These are phyloP conservation scores for Drosophila jambulina DNA, from an alignment of 1,140 invertebrate genomes.

Conservation along the genomic window DNA sequence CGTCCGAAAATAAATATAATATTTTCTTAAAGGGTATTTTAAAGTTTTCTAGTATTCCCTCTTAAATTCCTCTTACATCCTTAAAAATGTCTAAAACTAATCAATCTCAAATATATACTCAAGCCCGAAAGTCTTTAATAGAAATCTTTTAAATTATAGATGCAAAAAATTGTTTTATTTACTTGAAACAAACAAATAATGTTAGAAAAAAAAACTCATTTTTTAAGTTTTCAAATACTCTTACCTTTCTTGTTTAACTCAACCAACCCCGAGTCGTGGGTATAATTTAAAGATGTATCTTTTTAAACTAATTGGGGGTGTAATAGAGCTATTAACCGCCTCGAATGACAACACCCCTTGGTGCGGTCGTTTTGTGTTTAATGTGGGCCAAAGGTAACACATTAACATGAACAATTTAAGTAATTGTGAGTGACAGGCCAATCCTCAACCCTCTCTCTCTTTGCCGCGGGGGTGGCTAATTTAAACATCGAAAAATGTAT, in stretches of 20 bases:
- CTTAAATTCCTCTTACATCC: neutral
- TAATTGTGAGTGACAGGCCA: conserved; percentile 42
- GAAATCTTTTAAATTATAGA: neutral
- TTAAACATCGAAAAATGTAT: conserved; percentile 62
- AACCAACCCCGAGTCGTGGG: neutral
- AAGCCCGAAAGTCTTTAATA: neutral
- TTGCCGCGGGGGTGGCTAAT: conserved; percentile 37
- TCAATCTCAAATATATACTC: neutral
- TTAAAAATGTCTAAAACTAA: neutral
- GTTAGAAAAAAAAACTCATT: neutral
- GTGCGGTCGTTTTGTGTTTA: conserved; percentile 42
- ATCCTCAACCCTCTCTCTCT: conserved; percentile 51
- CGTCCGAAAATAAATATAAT: neutral
- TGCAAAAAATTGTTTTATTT: neutral
- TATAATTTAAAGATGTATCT: conserved; percentile 11
- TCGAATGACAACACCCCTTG: conserved; percentile 51
- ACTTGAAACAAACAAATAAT: neutral
- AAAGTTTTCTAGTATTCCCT: neutral
- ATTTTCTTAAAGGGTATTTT: neutral
- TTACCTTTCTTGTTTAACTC: neutral
- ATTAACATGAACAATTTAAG: conserved; percentile 63
- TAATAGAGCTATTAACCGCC: conserved; percentile 69
- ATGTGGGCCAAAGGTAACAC: conserved; percentile 72
- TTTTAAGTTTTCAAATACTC: neutral
- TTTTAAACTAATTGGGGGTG: conserved; percentile 75